These are phyloP conservation scores for Sarotherodon lohbergeri DNA, from an alignment of 2,113 vertebrate genomes.

Conservation along the genomic window DNA sequence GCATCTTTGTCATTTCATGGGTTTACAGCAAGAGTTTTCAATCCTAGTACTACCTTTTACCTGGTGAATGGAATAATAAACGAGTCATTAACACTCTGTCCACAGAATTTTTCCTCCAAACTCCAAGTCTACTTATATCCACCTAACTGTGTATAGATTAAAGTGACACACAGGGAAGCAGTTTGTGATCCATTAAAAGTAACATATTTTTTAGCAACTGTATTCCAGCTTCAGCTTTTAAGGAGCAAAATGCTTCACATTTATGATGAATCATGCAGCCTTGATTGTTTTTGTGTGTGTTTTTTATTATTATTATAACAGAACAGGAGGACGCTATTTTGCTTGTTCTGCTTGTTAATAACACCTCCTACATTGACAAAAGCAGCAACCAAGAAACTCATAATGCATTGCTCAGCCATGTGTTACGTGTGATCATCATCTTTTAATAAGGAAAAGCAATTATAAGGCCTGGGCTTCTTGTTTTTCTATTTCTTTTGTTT, in stretches of 20 bases:
- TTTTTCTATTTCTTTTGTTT: neutral
- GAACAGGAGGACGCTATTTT: neutral
- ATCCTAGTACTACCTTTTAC: neutral
- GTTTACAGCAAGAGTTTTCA: neutral
- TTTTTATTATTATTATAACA: neutral
- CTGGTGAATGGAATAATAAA: neutral
- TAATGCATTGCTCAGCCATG: slow-evolving; percentile 27
- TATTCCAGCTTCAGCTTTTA: neutral
- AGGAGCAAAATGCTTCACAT: neutral
- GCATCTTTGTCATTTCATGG: neutral
- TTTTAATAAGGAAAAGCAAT: slow-evolving; percentile 44
- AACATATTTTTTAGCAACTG: neutral
- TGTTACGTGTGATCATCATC: slow-evolving; percentile 29
- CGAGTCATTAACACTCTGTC: neutral
- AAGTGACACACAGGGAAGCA: neutral
- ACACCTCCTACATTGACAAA: slow-evolving; percentile 9
- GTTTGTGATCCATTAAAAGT: neutral
- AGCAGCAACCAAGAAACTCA: neutral
- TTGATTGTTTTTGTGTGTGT: neutral
- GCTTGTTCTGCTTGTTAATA: slow-evolving; percentile 24
- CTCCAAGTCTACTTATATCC: neutral
- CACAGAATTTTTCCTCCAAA: neutral
- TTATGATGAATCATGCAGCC: neutral
- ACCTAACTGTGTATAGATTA: neutral
- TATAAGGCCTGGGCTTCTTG: neutral